Conservation (phyloP, 2,113 vertebrate species). For the Siniperca chuatsi region DNA sequence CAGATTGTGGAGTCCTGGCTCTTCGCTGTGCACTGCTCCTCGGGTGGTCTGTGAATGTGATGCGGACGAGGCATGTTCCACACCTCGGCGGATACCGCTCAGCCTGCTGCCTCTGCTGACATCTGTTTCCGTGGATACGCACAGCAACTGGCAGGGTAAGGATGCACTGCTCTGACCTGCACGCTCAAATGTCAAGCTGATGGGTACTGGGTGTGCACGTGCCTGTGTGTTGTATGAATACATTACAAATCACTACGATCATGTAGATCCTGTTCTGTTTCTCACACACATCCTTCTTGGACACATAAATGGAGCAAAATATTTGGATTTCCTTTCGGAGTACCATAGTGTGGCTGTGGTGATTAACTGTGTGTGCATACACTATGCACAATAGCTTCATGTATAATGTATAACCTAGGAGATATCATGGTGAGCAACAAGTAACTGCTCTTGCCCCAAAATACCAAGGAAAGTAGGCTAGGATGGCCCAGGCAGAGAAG, state of each 20-base stretch:
- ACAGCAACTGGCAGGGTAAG: constrained; percentile 65
- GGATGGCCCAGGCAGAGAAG: constrained; percentile 38
- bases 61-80: constrained; percentile 39
- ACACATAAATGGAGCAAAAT: not conserved
- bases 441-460: constrained; percentile 43
- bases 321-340: not conserved
- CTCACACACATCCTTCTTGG: not conserved
- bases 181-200: constrained; percentile 21
- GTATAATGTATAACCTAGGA: constrained; percentile 60
- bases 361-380: constrained; percentile 20
- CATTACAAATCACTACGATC: constrained; percentile 3
- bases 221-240: constrained; percentile 9
- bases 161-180: constrained; percentile 33
- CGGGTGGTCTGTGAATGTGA: constrained; percentile 38
- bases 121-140: constrained; percentile 56
- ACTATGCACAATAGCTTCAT: constrained; percentile 47
- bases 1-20: constrained; percentile 59
- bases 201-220: constrained; percentile 11
- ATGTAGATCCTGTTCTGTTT: not conserved
- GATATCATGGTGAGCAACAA: constrained; percentile 67
- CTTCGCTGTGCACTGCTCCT: not conserved
- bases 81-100: constrained; percentile 24
- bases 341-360: not conserved
- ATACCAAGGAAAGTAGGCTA: constrained; percentile 62
- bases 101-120: constrained; percentile 60